Evolutionary conservation across 2,888 invertebrate species (phyloP), one percentile per base, ranked within the genome.

Genomic region (Epistrophe grossulariae): DNA sequence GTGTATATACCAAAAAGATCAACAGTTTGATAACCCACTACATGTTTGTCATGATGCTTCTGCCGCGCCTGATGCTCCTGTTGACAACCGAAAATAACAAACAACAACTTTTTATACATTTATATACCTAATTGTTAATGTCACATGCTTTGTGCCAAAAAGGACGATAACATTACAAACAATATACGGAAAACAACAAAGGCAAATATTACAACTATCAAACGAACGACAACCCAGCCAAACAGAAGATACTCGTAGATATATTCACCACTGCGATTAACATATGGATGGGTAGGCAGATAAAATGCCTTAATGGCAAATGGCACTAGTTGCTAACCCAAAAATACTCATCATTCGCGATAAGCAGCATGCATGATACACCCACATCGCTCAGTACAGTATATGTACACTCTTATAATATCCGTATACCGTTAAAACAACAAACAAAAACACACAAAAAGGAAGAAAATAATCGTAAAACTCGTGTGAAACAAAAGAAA

Each of bases 311-410:
- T 24, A 64, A 31, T 31, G 60, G 15, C 55, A 55, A n/a, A 28
- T 15, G 70, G 45, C 85, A 82, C 82, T 74, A 85, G 82, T 82
- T 82, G 85, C 84, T 84, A 84, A 80, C 84, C 84, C 71, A 70
- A 76, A 79, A 79, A 79, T 84, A 76, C 71, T 72, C 76, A 84
- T 79, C 84, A 71, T 76, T 76, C 79, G 57, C 81, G 78, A 82
- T 79, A 71, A 71, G 70, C 24, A 24, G 24, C 78, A 81, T 84
- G 77, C 72, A 80, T 60, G 70, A 52, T 79, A 79, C 79, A 68
- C 68, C 59, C 62, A 40, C 70, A 28, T 11, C 11, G 8, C 13
- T 17, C 17, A 1, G n/a, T n/a, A n/a, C n/a, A n/a, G n/a, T n/a
- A n/a, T n/a, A n/a, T n/a, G 13, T 15, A 8, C 13, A 40, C 17